A percentile compares a stretch with the other conserved stretches of the same genome.
phyloP scores from a whole-genome alignment of 1,140 invertebrate genomes.

The Laodelphax striatellus region DNA sequence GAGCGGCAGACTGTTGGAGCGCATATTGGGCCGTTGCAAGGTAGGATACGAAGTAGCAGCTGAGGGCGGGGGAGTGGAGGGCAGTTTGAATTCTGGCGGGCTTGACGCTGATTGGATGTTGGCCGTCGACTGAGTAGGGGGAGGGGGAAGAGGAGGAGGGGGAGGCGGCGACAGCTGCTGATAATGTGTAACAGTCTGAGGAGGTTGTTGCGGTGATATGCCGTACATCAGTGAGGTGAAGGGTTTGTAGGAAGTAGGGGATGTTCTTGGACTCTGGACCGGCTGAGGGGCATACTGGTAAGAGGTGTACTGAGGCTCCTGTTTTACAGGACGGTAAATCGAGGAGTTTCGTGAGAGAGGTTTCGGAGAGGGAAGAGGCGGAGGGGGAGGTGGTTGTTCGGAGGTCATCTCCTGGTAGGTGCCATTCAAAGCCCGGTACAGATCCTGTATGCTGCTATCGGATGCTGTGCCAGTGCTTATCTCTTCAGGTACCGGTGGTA shows the following conservation, averaged over 20 bases:
- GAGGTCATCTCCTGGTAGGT: constrained; percentile 5
- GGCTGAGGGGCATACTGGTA: neutral
- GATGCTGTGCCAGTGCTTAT: constrained; percentile 8
- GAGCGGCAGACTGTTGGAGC: constrained; percentile 31
- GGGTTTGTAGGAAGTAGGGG: neutral
- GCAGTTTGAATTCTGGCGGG: neutral
- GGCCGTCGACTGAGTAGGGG: neutral
- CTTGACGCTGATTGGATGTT: too few species aligned
- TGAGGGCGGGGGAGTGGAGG: neutral
- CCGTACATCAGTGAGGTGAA: neutral
- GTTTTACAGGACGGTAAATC: neutral
- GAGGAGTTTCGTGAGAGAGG: neutral
- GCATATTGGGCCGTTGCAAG: neutral
- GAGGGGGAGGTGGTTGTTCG: constrained; percentile 6
- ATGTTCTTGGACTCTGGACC: neutral
- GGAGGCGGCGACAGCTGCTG: constrained; percentile 12
- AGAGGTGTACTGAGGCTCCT: neutral
- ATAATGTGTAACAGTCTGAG: too few species aligned
- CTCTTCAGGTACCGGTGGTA: constrained; percentile 54
- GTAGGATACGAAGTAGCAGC: neutral
- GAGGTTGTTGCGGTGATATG: constrained; percentile 1
- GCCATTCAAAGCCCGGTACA: constrained; percentile 2
- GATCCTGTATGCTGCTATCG: neutral
- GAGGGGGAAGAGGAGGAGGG: neutral
- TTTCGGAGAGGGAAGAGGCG: neutral